Evolutionary conservation across 2,113 vertebrate species (phyloP), one percentile per base, ranked within the genome.

Genomic region (Nannospalax galili): DNA sequence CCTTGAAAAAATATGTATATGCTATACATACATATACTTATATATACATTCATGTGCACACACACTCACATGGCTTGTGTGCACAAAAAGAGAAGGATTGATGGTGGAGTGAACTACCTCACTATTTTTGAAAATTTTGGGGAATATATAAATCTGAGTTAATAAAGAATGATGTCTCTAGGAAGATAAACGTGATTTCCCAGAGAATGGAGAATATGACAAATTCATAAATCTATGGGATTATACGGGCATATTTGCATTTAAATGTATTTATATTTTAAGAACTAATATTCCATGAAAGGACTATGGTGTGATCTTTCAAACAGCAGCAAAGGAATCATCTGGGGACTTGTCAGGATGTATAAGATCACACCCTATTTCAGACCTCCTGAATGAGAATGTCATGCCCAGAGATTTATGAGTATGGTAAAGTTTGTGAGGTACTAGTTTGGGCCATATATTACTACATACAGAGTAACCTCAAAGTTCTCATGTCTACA

Each of bases 211-310:
- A 77, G 35, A 70, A 12, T 78, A 86, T n/a, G 82, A 60, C 35
- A 93, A 24, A 69, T 45, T 60, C 15, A 69, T 70, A 70, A 75
- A 79, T 87, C n/a, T 67, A 64, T 84, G 58, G 48, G 52, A 64
- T 58, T 58, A 11, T 58, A 11, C 16, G 58, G 17, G 22, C 26
- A 35, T 28, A n/a, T 92, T 80, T 52, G 7, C 62, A 88, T 84
- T 90, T 75, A 92, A 92, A 90, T 91, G 1, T 56, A 78, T 70
- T 35, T 93, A n/a, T 56, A 88, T 42, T 80, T 95, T 5, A 84
- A 92, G 35, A 92, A 80, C 30, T 75, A 62, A 70, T 4, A 84
- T 85, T 69, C 65, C 73, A 64, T 30, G 45, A 81, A 87, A 64
- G 24, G 67, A 80, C 69, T 93, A 72, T 37, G 37, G 1, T 58